A percentile compares a stretch with the other conserved stretches of the same genome.
phyloP scores from a whole-genome alignment of 1,140 invertebrate genomes.

The Neoseiulus cucumeris region DNA sequence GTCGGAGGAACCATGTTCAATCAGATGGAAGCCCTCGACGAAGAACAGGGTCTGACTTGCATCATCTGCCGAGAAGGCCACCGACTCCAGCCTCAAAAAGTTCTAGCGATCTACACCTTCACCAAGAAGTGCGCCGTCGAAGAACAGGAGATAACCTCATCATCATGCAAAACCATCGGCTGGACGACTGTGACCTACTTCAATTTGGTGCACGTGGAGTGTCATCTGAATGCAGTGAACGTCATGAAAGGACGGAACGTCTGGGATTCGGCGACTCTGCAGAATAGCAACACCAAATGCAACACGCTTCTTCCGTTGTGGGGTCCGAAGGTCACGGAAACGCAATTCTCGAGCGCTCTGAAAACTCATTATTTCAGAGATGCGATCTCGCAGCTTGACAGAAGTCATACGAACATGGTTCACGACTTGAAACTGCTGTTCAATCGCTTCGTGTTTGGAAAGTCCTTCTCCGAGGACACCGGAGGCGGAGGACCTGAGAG shows the following conservation, averaged over 20 bases:
- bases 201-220: slow-evolving; percentile 93
- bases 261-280: slow-evolving; percentile 89
- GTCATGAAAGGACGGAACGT: slow-evolving; percentile 55
- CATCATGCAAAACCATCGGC: slow-evolving; percentile 30
- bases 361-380: slow-evolving; percentile 38
- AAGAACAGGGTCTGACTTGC: slow-evolving; percentile 86
- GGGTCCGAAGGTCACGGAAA: slow-evolving; percentile 86
- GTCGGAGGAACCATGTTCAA: slow-evolving; percentile 24
- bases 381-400: slow-evolving; percentile 40
- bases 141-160: slow-evolving; percentile 45
- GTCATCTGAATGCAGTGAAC: slow-evolving; percentile 78
- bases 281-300: slow-evolving; percentile 92
- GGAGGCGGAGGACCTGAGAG: slow-evolving; percentile 89
- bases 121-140: slow-evolving; percentile 88
- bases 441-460: slow-evolving; percentile 71
- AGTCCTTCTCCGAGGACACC: slow-evolving; percentile 88
- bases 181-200: slow-evolving; percentile 83
- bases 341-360: slow-evolving; percentile 76
- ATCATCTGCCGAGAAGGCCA: slow-evolving; percentile 96
- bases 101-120: slow-evolving; percentile 88
- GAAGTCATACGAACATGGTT: slow-evolving; percentile 55
- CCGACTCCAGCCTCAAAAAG: slow-evolving; percentile 74
- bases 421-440: slow-evolving; percentile 85
- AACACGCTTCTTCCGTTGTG: slow-evolving; percentile 87
- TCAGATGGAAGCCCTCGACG: slow-evolving; percentile 79